Conservation (phyloP, 1,140 invertebrate species). For the Steinernema feltiae region DNA sequence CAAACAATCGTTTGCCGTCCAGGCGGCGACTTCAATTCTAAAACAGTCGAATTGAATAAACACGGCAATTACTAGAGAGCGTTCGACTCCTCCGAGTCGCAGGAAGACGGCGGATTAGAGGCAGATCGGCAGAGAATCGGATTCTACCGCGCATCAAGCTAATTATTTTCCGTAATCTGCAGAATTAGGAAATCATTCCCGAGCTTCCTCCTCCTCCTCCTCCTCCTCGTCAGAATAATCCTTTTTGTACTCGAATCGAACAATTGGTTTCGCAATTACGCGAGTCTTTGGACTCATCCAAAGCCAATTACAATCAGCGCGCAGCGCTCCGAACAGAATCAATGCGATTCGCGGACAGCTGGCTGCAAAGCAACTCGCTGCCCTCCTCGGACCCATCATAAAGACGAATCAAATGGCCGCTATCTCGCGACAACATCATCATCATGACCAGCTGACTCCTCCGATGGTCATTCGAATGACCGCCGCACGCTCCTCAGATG, state of each 20-base stretch:
- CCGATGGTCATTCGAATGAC: neutral
- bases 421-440: conserved; percentile 13
- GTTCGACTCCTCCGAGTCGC: neutral
- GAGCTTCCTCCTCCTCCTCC: no score
- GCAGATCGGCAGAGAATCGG: neutral
- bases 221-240: neutral
- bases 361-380: neutral
- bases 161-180: no score
- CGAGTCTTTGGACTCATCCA: neutral
- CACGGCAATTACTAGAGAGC: neutral
- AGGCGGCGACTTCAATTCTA: neutral
- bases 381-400: neutral
- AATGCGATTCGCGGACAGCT: neutral
- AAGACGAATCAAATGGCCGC: conserved; percentile 7
- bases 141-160: no score
- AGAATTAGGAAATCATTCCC: no score
- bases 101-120: neutral
- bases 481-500: neutral
- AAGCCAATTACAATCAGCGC: conserved; percentile 12
- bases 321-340: neutral
- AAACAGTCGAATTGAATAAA: neutral
- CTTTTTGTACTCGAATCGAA: neutral
- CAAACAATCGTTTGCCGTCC: neutral
- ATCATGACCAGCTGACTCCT: neutral
- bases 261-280: neutral